Conservation (phyloP, 2,113 vertebrate genomes). For the Apaloderma vittatum region DNA sequence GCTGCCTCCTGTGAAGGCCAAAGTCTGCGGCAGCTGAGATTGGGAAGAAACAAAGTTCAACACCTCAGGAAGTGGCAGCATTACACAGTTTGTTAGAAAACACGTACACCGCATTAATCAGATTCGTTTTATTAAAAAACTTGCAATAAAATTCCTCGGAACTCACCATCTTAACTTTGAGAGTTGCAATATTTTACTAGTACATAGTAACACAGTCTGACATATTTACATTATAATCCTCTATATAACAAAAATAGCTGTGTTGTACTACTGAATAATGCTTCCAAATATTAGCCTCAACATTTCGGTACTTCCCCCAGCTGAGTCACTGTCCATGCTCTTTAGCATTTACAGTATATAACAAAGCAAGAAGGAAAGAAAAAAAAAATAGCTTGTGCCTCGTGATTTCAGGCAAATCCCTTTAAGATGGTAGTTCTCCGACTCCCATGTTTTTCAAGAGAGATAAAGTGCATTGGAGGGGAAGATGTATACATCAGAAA, state of each 20-base stretch:
- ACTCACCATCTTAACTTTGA: slow-evolving; percentile 84
- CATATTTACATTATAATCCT: slow-evolving; percentile 85
- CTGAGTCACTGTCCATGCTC: slow-evolving; percentile 62
- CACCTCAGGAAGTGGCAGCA: background rate
- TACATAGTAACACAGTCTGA: slow-evolving; percentile 84
- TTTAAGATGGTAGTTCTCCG: slow-evolving; percentile 64
- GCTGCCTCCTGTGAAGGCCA: background rate
- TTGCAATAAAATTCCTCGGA: slow-evolving; percentile 85
- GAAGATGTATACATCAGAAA: slow-evolving; percentile 49
- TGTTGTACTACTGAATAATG: slow-evolving; percentile 79
- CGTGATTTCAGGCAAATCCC: slow-evolving; percentile 65
- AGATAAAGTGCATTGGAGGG: slow-evolving; percentile 90
- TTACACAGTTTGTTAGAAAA: background rate
- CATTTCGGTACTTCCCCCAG: slow-evolving; percentile 4
- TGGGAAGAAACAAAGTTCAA: background rate
- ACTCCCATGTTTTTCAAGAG: slow-evolving; percentile 77
- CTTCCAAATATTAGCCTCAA: slow-evolving; percentile 74
- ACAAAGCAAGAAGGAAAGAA: slow-evolving; percentile 63
- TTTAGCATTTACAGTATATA: slow-evolving; percentile 67
- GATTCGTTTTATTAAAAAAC: slow-evolving; percentile 81
- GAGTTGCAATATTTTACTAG: slow-evolving; percentile 84
- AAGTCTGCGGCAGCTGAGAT: background rate
- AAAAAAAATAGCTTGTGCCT: slow-evolving; percentile 42
- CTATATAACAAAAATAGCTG: slow-evolving; percentile 89
- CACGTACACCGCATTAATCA: background rate